phyloP scores from a whole-genome alignment of 2,888 invertebrate species.

The Digitonthophagus gazella region DNA sequence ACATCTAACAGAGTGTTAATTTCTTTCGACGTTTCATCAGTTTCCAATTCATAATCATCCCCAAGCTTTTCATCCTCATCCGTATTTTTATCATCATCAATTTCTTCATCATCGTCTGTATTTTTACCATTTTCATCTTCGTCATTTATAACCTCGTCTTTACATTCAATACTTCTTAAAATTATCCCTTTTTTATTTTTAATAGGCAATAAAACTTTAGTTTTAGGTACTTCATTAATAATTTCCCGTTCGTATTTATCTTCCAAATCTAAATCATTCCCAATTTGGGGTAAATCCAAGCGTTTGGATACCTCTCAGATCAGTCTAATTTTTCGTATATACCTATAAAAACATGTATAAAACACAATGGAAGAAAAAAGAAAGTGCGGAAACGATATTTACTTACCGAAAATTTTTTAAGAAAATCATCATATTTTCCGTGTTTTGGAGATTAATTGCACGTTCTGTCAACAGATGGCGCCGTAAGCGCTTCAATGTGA shows the following conservation, averaged over 20 bases:
- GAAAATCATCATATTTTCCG: too few species aligned
- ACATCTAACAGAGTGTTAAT: constrained; percentile 73
- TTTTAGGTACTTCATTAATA: constrained; percentile 20
- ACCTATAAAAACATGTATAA: too few species aligned
- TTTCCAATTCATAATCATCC: constrained; percentile 47
- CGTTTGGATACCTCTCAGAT: too few species aligned
- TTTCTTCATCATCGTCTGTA: constrained; percentile 35
- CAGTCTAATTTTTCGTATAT: too few species aligned
- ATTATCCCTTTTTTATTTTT: constrained; percentile 77
- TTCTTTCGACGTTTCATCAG: constrained; percentile 43
- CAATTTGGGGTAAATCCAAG: too few species aligned
- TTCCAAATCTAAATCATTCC: constrained; percentile 4
- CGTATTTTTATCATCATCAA: constrained; percentile 11
- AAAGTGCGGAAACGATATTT: too few species aligned
- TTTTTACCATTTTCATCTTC: constrained; percentile 25
- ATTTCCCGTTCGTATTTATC: constrained; percentile 14
- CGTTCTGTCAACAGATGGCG: too few species aligned
- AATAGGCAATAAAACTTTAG: constrained; percentile 72
- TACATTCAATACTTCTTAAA: constrained; percentile 55
- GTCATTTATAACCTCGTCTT: constrained; percentile 32
- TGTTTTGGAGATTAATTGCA: too few species aligned
- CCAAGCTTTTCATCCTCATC: constrained; percentile 41
- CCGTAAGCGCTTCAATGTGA: too few species aligned
- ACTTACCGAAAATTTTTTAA: too few species aligned
- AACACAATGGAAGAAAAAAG: too few species aligned